These are phyloP conservation scores for Pluvialis apricaria DNA, from an alignment of 2,113 vertebrate genomes.

Conservation along the genomic window DNA sequence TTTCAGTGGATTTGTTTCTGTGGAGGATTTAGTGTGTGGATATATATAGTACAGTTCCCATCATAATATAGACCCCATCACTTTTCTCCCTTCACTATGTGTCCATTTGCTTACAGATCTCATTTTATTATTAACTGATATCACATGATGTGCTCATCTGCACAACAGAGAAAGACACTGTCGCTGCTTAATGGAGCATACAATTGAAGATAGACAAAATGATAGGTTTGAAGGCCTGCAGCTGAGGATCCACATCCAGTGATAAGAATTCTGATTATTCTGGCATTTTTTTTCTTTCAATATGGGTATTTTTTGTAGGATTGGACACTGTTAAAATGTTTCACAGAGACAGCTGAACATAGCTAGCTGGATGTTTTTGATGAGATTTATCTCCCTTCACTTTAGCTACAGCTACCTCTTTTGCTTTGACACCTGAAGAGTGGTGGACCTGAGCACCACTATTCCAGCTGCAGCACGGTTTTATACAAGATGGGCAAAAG, in stretches of 20 bases:
- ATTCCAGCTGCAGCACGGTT: fast-evolving
- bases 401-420: background rate
- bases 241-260: background rate
- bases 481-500: background rate
- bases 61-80: too few species aligned
- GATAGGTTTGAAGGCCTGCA: background rate
- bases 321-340: background rate
- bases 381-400: background rate
- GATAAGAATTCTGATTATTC: background rate
- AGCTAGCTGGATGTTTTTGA: background rate
- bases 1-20: background rate
- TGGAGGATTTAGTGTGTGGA: background rate
- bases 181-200: background rate
- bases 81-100: background rate
- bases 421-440: background rate
- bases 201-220: background rate
- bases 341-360: background rate
- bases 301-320: background rate
- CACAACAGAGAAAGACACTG: background rate
- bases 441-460: background rate
- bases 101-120: background rate
- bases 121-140: background rate
- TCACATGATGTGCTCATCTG: background rate
- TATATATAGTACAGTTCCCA: background rate
- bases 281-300: background rate